Conservation (phyloP, 1,140 invertebrate species). For the Meloidogyne floridensis region DNA sequence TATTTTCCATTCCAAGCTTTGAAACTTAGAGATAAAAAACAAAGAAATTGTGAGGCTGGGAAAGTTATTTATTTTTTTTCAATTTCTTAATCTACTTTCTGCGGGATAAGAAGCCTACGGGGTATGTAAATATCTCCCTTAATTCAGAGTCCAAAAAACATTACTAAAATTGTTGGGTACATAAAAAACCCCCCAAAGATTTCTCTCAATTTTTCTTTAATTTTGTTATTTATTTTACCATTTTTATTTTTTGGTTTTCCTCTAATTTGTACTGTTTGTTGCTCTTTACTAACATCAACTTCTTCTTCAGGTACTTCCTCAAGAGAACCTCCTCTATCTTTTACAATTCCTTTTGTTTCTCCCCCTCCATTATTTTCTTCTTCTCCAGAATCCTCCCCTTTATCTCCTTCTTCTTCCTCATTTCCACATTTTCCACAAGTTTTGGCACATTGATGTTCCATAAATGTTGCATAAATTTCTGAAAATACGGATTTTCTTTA, state of each 20-base stretch:
- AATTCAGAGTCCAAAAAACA: no score
- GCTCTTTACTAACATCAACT: background rate
- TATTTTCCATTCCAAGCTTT: no score
- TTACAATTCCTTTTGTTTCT: background rate
- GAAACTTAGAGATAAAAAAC: no score
- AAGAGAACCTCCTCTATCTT: background rate
- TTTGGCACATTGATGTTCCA: conserved; percentile 51
- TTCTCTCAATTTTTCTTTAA: conserved; percentile 8
- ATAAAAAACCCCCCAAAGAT: no score
- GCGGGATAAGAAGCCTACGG: no score
- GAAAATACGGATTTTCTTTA: background rate
- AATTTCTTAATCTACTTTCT: no score
- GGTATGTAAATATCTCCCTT: no score
- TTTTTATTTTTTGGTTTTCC: conserved; percentile 25
- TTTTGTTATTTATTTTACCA: background rate
- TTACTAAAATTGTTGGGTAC: no score
- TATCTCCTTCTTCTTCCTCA: conserved; percentile 38
- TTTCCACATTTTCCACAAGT: conserved; percentile 53
- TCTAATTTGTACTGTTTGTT: conserved; percentile 4
- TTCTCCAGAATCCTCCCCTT: conserved; percentile 5
- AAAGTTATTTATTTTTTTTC: no score
- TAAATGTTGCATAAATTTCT: conserved; percentile 53
- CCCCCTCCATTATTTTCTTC: conserved; percentile 29
- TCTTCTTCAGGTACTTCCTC: conserved; percentile 19
- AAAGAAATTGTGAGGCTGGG: no score